These are phyloP conservation scores for Gobio occitaniae DNA, from an alignment of 2,797 vertebrate species.

Conservation along the genomic window DNA sequence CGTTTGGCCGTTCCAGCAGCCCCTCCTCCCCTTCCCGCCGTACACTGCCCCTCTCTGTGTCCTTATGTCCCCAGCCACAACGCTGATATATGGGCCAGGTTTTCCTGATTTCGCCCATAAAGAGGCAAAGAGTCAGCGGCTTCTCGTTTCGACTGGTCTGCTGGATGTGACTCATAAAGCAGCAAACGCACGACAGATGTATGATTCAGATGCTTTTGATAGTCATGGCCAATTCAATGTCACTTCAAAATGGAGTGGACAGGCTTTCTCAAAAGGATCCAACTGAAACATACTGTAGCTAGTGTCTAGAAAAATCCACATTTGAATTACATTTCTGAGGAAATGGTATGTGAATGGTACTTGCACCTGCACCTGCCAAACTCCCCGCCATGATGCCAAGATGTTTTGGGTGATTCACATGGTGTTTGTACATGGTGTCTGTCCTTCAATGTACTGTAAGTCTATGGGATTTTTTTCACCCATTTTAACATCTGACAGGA, in stretches of 20 bases:
- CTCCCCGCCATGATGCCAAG: background rate
- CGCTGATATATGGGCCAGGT: constrained; percentile 44
- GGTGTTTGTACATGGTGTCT: background rate
- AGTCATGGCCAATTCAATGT: constrained; percentile 11
- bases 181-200: constrained; percentile 32
- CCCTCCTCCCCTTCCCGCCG: background rate
- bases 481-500: background rate
- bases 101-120: constrained; percentile 47
- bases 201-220: constrained; percentile 37
- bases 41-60: constrained; percentile 58
- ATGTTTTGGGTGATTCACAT: background rate
- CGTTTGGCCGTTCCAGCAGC: background rate
- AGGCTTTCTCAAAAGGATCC: constrained; percentile 13
- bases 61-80: background rate
- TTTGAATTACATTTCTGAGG: background rate
- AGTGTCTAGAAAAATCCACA: background rate
- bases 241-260: constrained; percentile 2
- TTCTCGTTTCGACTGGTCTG: constrained; percentile 9
- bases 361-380: background rate
- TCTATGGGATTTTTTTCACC: background rate
- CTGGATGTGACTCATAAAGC: constrained; percentile 44
- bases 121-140: constrained; percentile 28
- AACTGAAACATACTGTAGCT: background rate
- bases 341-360: background rate
- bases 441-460: background rate